Conservation (phyloP, 1,140 invertebrate genomes). For the Ruditapes philippinarum region DNA sequence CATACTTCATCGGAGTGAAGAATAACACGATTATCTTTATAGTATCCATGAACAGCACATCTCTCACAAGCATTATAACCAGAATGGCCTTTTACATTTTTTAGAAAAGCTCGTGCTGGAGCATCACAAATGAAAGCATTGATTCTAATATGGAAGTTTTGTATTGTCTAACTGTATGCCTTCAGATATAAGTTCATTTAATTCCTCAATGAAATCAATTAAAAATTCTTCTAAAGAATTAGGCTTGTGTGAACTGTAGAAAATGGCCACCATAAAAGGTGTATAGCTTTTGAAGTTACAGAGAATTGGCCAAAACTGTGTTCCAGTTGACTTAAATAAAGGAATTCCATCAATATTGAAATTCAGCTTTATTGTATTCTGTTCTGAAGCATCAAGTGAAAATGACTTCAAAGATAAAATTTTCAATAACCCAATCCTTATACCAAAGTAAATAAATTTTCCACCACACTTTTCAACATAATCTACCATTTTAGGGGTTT, state of each 20-base stretch:
- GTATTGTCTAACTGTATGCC: conserved; percentile 70
- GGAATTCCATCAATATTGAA: too few species aligned
- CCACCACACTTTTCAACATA: too few species aligned
- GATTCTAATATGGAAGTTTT: conserved; percentile 66
- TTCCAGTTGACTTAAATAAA: too few species aligned
- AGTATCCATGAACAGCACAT: conserved; percentile 65
- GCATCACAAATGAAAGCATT: conserved; percentile 83
- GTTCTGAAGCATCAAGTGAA: too few species aligned
- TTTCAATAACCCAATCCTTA: too few species aligned
- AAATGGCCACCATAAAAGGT: conserved; percentile 75
- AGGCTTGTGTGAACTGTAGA: conserved; percentile 82
- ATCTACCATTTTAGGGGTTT: too few species aligned
- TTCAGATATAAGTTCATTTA: conserved; percentile 28
- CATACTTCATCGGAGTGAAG: background rate
- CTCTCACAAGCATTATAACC: conserved; percentile 71
- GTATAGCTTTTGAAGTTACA: too few species aligned
- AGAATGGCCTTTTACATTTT: conserved; percentile 80
- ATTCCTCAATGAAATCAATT: conserved; percentile 79
- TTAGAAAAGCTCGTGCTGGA: conserved; percentile 85
- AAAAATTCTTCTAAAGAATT: conserved; percentile 74
- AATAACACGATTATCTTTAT: conserved; percentile 68
- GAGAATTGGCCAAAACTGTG: too few species aligned
- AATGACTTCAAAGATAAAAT: too few species aligned
- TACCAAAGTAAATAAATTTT: too few species aligned
- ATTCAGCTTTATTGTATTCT: too few species aligned